Conservation (phyloP, 2,888 invertebrate species). For the Nineta flava region DNA sequence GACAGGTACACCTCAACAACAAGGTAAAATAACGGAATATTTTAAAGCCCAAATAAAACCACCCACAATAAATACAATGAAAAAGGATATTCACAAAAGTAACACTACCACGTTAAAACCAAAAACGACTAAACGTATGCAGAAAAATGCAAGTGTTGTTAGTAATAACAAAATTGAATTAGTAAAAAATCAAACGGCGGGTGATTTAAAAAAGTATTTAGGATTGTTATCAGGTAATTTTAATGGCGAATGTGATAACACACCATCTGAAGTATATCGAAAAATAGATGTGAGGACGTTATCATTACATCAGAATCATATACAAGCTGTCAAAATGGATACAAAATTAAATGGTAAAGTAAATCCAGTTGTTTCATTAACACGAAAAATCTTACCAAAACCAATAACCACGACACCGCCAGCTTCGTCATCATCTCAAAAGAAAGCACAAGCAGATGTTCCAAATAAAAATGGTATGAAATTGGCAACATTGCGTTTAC, state of each 20-base stretch:
- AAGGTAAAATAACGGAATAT: conserved; percentile 72
- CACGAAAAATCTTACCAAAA: conserved; percentile 27
- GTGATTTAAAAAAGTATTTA: conserved; percentile 5
- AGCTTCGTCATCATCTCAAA: conserved; percentile 25
- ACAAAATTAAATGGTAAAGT: conserved; percentile 18
- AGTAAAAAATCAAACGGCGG: neutral
- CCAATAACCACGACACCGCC: conserved; percentile 20
- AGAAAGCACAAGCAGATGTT: conserved; percentile 24
- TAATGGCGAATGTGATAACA: conserved; percentile 7
- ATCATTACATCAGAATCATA: conserved; percentile 24
- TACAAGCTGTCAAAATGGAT: conserved; percentile 10
- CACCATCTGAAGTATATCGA: conserved; percentile 7
- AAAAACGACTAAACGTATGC: neutral
- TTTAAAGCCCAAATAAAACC: conserved; percentile 74
- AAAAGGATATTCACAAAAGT: conserved; percentile 17
- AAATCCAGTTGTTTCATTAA: conserved; percentile 21
- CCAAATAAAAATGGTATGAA: conserved; percentile 11
- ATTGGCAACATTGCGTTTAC: conserved; percentile 23
- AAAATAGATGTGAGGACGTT: conserved; percentile 22
- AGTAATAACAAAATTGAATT: conserved; percentile 3
- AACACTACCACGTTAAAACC: neutral
- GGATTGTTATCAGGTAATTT: conserved; percentile 4
- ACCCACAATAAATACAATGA: conserved; percentile 23
- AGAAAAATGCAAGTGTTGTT: neutral
- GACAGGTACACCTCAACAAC: conserved; percentile 21